These are phyloP conservation scores for Cydia pomonella DNA, from an alignment of 1,140 invertebrate species.

Conservation along the genomic window DNA sequence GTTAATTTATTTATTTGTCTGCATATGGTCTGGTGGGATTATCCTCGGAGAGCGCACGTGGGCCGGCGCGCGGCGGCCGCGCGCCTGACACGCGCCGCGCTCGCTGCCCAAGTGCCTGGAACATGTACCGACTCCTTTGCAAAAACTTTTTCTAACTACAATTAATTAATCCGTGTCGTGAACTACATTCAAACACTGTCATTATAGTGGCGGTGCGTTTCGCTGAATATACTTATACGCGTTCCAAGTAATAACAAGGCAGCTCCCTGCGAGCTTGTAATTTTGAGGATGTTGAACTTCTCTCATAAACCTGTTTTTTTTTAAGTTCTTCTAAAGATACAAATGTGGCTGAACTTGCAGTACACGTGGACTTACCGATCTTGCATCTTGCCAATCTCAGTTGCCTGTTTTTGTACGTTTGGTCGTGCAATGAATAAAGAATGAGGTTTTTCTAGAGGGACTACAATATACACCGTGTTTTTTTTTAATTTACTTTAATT, in stretches of 20 bases:
- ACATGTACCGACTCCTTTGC: constrained; percentile 64
- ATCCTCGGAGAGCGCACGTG: constrained; percentile 63
- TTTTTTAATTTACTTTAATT: too few relatives aligned
- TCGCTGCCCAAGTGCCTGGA: constrained; percentile 59
- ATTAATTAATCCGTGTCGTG: constrained; percentile 69
- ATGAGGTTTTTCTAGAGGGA: too few relatives aligned
- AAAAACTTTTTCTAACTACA: constrained; percentile 64
- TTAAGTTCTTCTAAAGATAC: not conserved
- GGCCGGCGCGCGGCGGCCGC: constrained; percentile 40
- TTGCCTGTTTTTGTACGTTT: not conserved
- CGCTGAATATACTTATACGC: constrained; percentile 31
- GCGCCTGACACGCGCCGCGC: constrained; percentile 38
- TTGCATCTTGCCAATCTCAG: not conserved
- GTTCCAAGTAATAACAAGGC: not conserved
- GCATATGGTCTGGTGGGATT: constrained; percentile 66
- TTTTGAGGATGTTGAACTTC: not conserved
- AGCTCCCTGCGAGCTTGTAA: not conserved
- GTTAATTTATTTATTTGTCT: constrained; percentile 77
- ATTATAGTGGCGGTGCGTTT: constrained; percentile 33
- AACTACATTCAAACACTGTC: constrained; percentile 48
- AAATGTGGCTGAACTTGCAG: not conserved
- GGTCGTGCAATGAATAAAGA: not conserved
- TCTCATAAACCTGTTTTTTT: not conserved
- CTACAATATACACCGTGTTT: too few relatives aligned
- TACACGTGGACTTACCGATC: not conserved